Percentiles rank a stretch among this genome's conserved stretches.
phyloP scores from a whole-genome alignment of 1,140 invertebrate genomes.

The Microplitis demolitor region DNA sequence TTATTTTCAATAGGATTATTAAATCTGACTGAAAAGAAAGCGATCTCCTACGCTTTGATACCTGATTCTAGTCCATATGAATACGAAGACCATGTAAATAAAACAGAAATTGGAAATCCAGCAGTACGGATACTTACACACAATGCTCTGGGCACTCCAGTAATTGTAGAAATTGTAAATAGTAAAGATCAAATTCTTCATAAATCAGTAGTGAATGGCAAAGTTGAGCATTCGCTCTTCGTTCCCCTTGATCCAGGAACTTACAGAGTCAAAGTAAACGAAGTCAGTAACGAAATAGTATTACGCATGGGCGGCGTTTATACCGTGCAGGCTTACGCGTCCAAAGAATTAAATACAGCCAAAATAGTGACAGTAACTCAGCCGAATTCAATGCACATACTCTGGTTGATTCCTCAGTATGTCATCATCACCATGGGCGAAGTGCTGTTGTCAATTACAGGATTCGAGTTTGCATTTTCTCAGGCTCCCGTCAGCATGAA shows the following conservation, averaged over 20 bases:
- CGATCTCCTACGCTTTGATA: constrained; percentile 38
- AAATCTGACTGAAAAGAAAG: constrained; percentile 18
- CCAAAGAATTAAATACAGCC: constrained; percentile 30
- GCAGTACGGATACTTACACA: constrained; percentile 37
- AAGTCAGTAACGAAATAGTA: constrained; percentile 40
- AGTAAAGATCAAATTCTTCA: background rate
- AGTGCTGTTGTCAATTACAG: constrained; percentile 91
- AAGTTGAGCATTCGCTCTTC: constrained; percentile 40
- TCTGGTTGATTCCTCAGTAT: constrained; percentile 88
- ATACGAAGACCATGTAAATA: constrained; percentile 35
- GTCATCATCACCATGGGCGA: constrained; percentile 81
- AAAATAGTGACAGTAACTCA: constrained; percentile 62
- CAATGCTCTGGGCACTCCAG: background rate
- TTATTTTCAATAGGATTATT: constrained; percentile 12
- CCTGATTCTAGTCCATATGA: background rate
- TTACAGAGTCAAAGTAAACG: constrained; percentile 54
- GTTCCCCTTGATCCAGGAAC: constrained; percentile 49
- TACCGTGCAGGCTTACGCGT: constrained; percentile 59
- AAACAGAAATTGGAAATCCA: constrained; percentile 42
- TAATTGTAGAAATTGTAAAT: background rate
- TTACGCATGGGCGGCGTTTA: constrained; percentile 67
- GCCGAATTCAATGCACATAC: constrained; percentile 76
- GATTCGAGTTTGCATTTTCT: constrained; percentile 89
- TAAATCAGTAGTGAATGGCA: constrained; percentile 2
- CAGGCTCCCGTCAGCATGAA: constrained; percentile 93